Evolutionary conservation across 2,113 vertebrate species (phyloP), one percentile per base, ranked within the genome.

Genomic region (Porphyrio hochstetteri): DNA sequence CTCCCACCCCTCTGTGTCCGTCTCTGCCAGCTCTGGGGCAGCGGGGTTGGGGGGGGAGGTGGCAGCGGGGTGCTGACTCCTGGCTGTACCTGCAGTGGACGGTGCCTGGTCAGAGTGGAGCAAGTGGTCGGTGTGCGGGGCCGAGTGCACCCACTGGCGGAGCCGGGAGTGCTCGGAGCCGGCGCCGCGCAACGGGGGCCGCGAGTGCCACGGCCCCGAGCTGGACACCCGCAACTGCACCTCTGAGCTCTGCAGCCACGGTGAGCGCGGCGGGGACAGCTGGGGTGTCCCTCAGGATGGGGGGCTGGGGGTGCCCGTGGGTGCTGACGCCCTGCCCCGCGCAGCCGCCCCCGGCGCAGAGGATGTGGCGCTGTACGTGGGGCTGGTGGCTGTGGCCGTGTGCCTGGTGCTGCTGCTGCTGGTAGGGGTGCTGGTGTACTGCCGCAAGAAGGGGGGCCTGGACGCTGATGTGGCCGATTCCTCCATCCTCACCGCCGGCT

Each of bases 401-500:
- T 99, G 99, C 96, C 98, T 99, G 75, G 98, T 99, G 33, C 97
- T 99, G 91, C 98, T 99, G 88, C 98, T 99, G 93, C 98, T 99
- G 9, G 98, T 99, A 85, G 98, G 99, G 31, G 97, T 99, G 79
- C 98, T 99, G 82, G 98, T 99, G 48, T 99, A 99, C 88, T 99
- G 99, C 84, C 98, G 99, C 24, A 99, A 99, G 97, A 99, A 99
- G 91, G 99, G 99, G 71, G 99, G 99, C 63, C 97, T 99, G 94
- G 99, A 99, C 5, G 98, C 99, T 0, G 99, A 99, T 4, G 99
- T 99, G 94, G 99, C 99, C 0, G 99, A 99, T 97, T 99, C 99
- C 13, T 99, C 99, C 97, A 99, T 99, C 96, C 99, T 99, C 97
- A 99, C 99, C 16, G 99, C 99, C 9, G 99, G 99, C 97, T 99